Evolutionary conservation across 2,888 invertebrate genomes (phyloP).

Genomic region (Pachymerium ferrugineum): DNA sequence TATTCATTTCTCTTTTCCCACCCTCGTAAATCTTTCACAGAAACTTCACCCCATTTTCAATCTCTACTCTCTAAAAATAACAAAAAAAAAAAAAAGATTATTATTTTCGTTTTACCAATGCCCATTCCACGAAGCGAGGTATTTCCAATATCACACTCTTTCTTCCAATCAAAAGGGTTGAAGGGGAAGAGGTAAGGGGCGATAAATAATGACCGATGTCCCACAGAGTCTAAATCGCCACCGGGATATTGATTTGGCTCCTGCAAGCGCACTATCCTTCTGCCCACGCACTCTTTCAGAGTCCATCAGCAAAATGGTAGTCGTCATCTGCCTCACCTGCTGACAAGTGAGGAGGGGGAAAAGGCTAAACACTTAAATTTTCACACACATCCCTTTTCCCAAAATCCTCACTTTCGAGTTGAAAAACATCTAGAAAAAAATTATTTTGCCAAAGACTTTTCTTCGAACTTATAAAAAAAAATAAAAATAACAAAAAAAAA

Average conservation of each 20-base stretch:
- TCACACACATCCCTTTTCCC: no score
- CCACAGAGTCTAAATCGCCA: slow-evolving; percentile 3
- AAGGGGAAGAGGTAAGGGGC: slow-evolving; percentile 5
- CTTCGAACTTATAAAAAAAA: no score
- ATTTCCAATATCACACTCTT: slow-evolving; percentile 21
- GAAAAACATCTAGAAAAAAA: background rate
- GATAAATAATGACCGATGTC: background rate
- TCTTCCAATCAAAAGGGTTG: slow-evolving; percentile 18
- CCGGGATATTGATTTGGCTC: slow-evolving; percentile 10
- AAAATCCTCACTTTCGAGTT: background rate
- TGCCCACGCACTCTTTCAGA: slow-evolving; percentile 11
- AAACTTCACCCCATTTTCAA: no score
- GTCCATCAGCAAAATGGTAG: slow-evolving; percentile 9
- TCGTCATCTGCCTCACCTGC: slow-evolving; percentile 21
- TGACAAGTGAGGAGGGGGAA: background rate
- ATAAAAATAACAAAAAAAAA: background rate
- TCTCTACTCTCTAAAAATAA: background rate
- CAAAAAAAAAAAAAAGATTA: slow-evolving; percentile 11
- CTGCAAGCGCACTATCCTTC: slow-evolving; percentile 1
- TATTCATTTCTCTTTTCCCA: background rate
- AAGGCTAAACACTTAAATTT: slow-evolving; percentile 17
- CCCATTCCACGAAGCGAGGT: slow-evolving; percentile 5
- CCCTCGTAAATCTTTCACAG: background rate
- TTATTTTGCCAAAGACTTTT: no score
- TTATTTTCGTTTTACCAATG: slow-evolving; percentile 7